These are phyloP conservation scores for Zaprionus bogoriensis DNA, from an alignment of 2,888 invertebrate species.

Conservation along the genomic window DNA sequence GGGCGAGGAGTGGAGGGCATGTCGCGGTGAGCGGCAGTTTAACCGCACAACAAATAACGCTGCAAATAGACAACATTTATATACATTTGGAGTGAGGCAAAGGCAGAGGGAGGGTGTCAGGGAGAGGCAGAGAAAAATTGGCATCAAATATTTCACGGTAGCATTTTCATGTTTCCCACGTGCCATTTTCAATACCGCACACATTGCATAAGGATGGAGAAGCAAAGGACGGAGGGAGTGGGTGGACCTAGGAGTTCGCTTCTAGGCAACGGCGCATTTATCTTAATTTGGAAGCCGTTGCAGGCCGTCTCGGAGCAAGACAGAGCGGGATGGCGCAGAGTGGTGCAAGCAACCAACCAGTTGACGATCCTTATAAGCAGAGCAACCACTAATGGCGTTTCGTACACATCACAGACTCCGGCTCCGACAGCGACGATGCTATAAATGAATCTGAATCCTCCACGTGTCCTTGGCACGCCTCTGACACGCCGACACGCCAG, in stretches of 20 bases:
- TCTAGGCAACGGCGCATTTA: slow-evolving; percentile 46
- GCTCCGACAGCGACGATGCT: slow-evolving; percentile 24
- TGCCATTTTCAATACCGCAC: slow-evolving; percentile 30
- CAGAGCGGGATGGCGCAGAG: background rate
- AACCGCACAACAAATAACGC: slow-evolving; percentile 56
- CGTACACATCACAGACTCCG: slow-evolving; percentile 25
- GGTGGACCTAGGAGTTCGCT: background rate
- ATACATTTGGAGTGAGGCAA: slow-evolving; percentile 32
- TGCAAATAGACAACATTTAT: slow-evolving; percentile 67
- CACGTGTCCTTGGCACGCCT: slow-evolving; percentile 65
- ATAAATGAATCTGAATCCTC: slow-evolving; percentile 68
- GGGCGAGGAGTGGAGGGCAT: background rate
- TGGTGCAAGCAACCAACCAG: slow-evolving; percentile 26
- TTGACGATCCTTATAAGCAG: slow-evolving; percentile 47
- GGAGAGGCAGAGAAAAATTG: slow-evolving; percentile 51
- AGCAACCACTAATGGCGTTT: slow-evolving; percentile 51
- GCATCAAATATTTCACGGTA: slow-evolving; percentile 64
- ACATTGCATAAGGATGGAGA: background rate
- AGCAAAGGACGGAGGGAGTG: background rate
- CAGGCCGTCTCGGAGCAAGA: slow-evolving; percentile 18
- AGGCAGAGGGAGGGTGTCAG: background rate
- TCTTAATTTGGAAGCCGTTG: slow-evolving; percentile 65
- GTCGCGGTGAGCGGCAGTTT: slow-evolving; percentile 15
- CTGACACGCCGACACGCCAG: slow-evolving; percentile 6
- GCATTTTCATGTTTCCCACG: slow-evolving; percentile 54